Conservation (phyloP, 2,797 vertebrate genomes). For the Chelon auratus region DNA sequence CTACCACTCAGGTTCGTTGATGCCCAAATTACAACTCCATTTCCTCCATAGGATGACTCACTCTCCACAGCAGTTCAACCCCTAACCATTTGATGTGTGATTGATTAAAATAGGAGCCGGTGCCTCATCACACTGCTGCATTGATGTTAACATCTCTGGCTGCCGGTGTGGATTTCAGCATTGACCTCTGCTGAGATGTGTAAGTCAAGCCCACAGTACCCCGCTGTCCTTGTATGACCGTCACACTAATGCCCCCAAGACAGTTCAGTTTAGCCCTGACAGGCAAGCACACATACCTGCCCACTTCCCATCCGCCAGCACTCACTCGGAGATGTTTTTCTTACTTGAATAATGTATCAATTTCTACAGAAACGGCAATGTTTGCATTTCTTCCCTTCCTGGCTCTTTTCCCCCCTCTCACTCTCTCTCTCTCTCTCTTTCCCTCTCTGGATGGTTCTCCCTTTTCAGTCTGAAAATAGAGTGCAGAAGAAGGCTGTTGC, state of each 20-base stretch:
- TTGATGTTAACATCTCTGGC: slow-evolving; percentile 63
- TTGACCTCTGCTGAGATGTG: slow-evolving; percentile 75
- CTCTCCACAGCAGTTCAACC: slow-evolving; percentile 54
- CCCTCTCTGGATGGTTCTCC: slow-evolving; percentile 78
- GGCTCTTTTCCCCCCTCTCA: slow-evolving; percentile 36
- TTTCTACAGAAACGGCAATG: slow-evolving; percentile 83
- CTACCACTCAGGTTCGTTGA: slow-evolving; percentile 31
- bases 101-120: slow-evolving; percentile 67
- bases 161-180: slow-evolving; percentile 74
- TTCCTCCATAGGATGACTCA: slow-evolving; percentile 64
- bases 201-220: slow-evolving; percentile 66
- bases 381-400: slow-evolving; percentile 80
- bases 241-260: slow-evolving; percentile 67
- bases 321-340: slow-evolving; percentile 75
- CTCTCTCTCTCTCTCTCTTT: slow-evolving; percentile 12
- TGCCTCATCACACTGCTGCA: slow-evolving; percentile 46
- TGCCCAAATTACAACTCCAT: slow-evolving; percentile 56
- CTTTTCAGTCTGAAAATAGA: slow-evolving; percentile 86
- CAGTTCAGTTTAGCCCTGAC: slow-evolving; percentile 54
- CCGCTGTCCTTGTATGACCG: slow-evolving; percentile 76
- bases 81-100: slow-evolving; percentile 65
- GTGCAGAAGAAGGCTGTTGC: slow-evolving; percentile 88
- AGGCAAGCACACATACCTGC: slow-evolving; percentile 30
- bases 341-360: slow-evolving; percentile 85
- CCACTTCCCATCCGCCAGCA: slow-evolving; percentile 39